A percentile compares a stretch with the other conserved stretches of the same genome.
These are phyloP conservation scores for Coreoperca whiteheadi DNA, from an alignment of 2,113 vertebrate species.

Conservation along the genomic window DNA sequence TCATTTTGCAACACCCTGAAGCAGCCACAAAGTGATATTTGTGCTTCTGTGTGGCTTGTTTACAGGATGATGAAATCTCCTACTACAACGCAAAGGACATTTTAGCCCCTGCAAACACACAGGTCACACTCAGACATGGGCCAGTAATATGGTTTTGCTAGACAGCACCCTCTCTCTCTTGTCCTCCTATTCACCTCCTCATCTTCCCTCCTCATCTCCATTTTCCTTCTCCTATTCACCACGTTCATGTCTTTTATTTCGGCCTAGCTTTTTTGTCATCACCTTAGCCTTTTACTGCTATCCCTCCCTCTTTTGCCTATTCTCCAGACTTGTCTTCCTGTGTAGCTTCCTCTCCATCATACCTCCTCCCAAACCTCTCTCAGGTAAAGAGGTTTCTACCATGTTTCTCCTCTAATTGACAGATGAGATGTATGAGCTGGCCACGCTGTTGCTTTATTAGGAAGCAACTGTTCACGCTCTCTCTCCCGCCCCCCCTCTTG, in stretches of 20 bases:
- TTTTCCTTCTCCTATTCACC: conserved; percentile 32
- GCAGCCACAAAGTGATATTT: conserved; percentile 45
- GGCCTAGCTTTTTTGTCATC: conserved; percentile 20
- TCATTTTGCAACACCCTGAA: conserved; percentile 33
- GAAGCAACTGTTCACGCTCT: conserved; percentile 72
- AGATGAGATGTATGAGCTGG: conserved; percentile 80
- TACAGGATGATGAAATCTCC: conserved; percentile 91
- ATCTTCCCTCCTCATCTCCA: conserved; percentile 17
- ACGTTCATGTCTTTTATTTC: conserved; percentile 24
- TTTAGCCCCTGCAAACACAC: conserved; percentile 24
- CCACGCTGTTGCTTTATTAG: conserved; percentile 82
- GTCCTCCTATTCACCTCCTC: conserved; percentile 35
- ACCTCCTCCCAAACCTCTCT: conserved; percentile 61
- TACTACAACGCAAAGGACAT: conserved; percentile 97
- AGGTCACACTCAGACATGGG: conserved; percentile 35
- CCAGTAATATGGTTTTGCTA: conserved; percentile 22
- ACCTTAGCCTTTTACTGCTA: conserved; percentile 44
- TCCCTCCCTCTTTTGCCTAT: conserved; percentile 34
- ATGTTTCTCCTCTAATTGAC: conserved; percentile 77
- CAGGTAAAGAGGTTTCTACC: conserved; percentile 82
- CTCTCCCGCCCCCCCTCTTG: conserved; percentile 29
- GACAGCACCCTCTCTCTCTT: conserved; percentile 4
- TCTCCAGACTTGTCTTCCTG: conserved; percentile 47
- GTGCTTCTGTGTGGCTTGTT: conserved; percentile 58
- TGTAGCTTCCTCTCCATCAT: conserved; percentile 44